These are phyloP conservation scores for Cheilosia soror DNA, from an alignment of 2,888 invertebrate species.

Conservation along the genomic window DNA sequence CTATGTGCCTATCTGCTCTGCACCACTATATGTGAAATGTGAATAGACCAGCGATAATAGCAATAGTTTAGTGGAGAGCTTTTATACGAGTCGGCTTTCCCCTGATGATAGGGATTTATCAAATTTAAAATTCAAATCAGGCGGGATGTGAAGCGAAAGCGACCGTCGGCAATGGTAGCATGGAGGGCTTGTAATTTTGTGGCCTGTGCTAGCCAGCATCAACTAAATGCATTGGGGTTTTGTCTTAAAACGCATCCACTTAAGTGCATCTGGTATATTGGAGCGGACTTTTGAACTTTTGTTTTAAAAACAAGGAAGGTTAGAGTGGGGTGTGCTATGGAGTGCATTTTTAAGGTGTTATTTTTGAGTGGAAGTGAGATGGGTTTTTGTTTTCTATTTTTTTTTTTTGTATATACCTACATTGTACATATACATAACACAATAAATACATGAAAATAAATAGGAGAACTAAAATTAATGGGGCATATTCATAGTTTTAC, in stretches of 20 bases:
- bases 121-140: constrained; percentile 65
- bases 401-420: background rate
- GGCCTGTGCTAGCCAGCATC: constrained; percentile 55
- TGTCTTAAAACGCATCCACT: constrained; percentile 70
- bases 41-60: constrained; percentile 1
- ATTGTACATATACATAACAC: background rate
- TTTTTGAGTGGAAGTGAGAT: constrained; percentile 39
- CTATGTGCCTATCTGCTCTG: constrained; percentile 5
- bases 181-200: constrained; percentile 48
- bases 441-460: constrained; percentile 12
- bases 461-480: constrained; percentile 8
- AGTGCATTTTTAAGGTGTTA: constrained; percentile 49
- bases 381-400: constrained; percentile 30
- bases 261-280: constrained; percentile 70
- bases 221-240: constrained; percentile 70
- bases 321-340: background rate
- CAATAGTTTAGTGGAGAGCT: constrained; percentile 29
- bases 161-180: constrained; percentile 9
- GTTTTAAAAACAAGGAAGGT: constrained; percentile 23
- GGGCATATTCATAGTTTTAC: no score
- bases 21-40: no score
- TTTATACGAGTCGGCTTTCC: constrained; percentile 31
- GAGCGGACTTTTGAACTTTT: constrained; percentile 56
- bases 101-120: constrained; percentile 49
- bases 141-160: constrained; percentile 50